Base-by-base conservation (phyloP, 2,113 vertebrate species). In the rabbit (Oryctolagus cuniculus) region DNA sequence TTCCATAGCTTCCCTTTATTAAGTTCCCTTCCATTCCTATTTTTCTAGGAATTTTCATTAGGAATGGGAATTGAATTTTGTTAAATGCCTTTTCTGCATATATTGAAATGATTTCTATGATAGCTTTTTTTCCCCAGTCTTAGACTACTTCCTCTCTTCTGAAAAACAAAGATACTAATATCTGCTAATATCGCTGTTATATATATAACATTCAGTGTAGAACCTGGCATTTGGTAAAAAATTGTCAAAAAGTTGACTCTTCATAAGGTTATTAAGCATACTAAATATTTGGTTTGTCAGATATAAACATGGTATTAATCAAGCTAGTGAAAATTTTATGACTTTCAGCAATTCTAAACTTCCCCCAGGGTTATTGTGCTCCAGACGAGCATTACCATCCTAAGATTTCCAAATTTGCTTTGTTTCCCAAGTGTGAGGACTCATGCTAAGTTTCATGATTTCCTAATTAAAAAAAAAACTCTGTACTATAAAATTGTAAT, bases 401-500 rank as follows among this genome's bases (percentile, higher is more conserved):
- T 72, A 72, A 87, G 16, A 58, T 84, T 87, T 95, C 51, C 24
- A 81, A n/a, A 92, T 80, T 84, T 96, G 36, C 11, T 90, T 90
- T 53, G 27, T 77, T 92, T 83, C 29, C 69, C 84, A 83, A 69
- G 61, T 73, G n/a, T 44, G 58, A 94, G 29, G 25, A 10, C n/a
- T 93, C 69, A 93, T 3, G 78, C 25, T 78, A 44, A 72, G 27
- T 84, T 94, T 93, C n/a, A 22, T 69, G 58, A 93, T 91, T 95
- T 91, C 61, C 24, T 29, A 90, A 13, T 87, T 4, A 91, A 61
- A 95, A 96, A 84, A 44, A 44, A 8, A 44, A 44, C 44, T 61
- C 49, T 66, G 4, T 82, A 77, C 69, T 91, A 29, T 86, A 70
- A 82, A 86, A 64, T 64, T 84, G 0, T 85, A 64, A 80, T 77